Evolutionary conservation across 2,888 invertebrate species (phyloP), one percentile per base, ranked within the genome.

Genomic region (Perithous albicinctus): DNA sequence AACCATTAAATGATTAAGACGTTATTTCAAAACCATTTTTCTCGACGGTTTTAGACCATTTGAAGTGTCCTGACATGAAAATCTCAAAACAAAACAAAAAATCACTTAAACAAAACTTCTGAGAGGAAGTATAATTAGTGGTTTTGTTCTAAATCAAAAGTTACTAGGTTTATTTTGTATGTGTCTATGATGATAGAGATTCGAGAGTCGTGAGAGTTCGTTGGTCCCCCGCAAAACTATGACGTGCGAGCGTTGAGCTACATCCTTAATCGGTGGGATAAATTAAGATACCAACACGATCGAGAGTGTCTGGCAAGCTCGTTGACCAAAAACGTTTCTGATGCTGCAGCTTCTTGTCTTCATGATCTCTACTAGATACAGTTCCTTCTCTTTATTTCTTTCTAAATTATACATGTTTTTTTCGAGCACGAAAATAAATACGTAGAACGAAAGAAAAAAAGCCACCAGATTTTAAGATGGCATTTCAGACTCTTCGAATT

Each of bases 191-290:
- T 0, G 23, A 15, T 26, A 56, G 41, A 59, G 15, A 70, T 70
- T 70, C 83, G 84, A 78, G 76, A 64, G 48, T 35, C 66, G 73
- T 38, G 64, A 84, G 89, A 89, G 90, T 90, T 91, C 90, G 87
- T 90, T 90, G 91, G 29, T 23, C 70, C 26, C 87, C 88, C 89
- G 76, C 86, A 86, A 83, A 88, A 89, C 88, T 88, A 89, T 88
- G 88, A 89, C 86, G 81, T 8, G 48, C 41, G 84, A 82, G 84
- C 86, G 80, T 82, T 73, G 73, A 84, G 84, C 85, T 83, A 80
- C 84, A 70, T 70, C 43, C 43, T 70, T 59, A 43, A 12, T 26
- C 41, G 41, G 56, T 43, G 32, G 56, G 56, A 41, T 63, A 5
- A 35, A 41, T 41, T 10, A 38, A 38, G 69, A 38, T 54, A 51